These are phyloP conservation scores for Lepidurus packardi DNA, from an alignment of 1,140 invertebrate species.

Conservation along the genomic window DNA sequence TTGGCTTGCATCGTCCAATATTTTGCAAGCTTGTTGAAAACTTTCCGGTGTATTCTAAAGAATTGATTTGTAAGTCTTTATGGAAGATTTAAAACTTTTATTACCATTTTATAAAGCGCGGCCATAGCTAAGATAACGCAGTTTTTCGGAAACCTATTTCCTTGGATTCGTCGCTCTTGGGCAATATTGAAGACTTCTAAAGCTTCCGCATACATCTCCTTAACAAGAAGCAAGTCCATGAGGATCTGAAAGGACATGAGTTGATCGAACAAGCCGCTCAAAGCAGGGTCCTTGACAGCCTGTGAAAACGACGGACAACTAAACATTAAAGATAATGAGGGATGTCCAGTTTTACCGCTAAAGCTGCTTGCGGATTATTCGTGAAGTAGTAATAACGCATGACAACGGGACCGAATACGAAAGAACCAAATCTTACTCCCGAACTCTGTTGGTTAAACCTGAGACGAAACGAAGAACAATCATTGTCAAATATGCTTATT, in stretches of 20 bases:
- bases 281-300: conserved; percentile 57
- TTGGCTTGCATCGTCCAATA: conserved; percentile 54
- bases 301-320: conserved; percentile 45
- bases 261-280: conserved; percentile 64
- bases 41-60: conserved; percentile 64
- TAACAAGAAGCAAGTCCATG: conserved; percentile 63
- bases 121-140: conserved; percentile 57
- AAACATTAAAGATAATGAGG: conserved; percentile 10
- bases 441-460: conserved; percentile 68
- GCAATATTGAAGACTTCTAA: conserved; percentile 57
- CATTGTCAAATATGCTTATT: conserved; percentile 23
- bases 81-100: conserved; percentile 18
- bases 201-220: conserved; percentile 62
- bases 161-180: conserved; percentile 49
- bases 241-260: conserved; percentile 60
- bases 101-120: conserved; percentile 71
- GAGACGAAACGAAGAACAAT: conserved; percentile 34
- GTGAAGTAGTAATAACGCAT: conserved; percentile 70
- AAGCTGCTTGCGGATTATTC: conserved; percentile 60
- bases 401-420: conserved; percentile 72
- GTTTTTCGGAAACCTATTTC: conserved; percentile 60
- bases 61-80: conserved; percentile 33
- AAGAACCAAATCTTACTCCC: conserved; percentile 66
- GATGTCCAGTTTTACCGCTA: conserved; percentile 46
- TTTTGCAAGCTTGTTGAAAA: conserved; percentile 55